Evolutionary conservation across 2,888 invertebrate genomes (phyloP), one percentile per base, ranked within the genome.

Genomic region (Drosophila peninsularis): DNA sequence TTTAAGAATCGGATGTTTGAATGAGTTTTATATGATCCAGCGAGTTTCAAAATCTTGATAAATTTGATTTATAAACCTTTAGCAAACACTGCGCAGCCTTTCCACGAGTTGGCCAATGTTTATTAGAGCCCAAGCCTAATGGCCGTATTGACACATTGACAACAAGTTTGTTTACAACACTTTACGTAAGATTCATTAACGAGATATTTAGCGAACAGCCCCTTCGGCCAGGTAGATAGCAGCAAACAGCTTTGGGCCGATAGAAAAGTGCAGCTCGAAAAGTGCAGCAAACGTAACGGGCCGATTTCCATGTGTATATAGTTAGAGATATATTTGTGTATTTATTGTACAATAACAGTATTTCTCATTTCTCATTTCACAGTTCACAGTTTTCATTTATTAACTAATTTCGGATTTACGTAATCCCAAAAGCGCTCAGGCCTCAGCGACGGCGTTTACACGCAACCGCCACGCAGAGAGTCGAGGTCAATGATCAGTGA

Each of bases 401-500:
- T 84, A 84, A 89, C 83, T 84, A 84, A 89, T 84, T 89, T 84
- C 57, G 71, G 88, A 89, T 89, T 84, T 84, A 84, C 82, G 88
- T 84, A 84, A 84, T 88, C 72, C 70, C 44, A 34, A 76, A 70
- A 70, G 65, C 58, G 70, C 65, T 75, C 86, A 62, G 71, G 66
- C 73, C 69, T 62, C 77, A 67, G 64, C 62, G 77, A 65, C 83
- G 73, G 55, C 47, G 65, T 75, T 90, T 88, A 86, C 90, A 86
- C 85, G 85, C 85, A 90, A 86, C 78, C 81, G 69, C 61, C 36
- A 30, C 64, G 32, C 56, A 36, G 56, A 36, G 64, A 85, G 61
- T 73, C 87, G 85, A 86, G 85, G 90, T 86, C 85, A 86, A 88
- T 86, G 85, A 90, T 86, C 85, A 86, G 90, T 86, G 89, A 86